Conservation (phyloP, 2,888 invertebrate genomes). For the Chrysolina haemoptera region DNA sequence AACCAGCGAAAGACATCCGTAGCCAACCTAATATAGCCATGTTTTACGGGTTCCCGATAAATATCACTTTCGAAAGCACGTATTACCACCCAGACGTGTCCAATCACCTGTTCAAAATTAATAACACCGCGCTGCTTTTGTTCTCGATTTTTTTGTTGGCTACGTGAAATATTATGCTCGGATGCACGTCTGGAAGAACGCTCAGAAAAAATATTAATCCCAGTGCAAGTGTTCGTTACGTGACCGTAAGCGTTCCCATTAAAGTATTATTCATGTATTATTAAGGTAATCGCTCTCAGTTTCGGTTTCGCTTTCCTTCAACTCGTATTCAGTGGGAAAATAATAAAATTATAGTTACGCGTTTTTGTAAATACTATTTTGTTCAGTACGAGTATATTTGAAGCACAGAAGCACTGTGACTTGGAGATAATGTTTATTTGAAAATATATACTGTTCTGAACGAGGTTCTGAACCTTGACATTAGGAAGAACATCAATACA, state of each 20-base stretch:
- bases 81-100: conserved; percentile 13
- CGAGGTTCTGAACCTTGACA: no score
- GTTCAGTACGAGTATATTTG: no score
- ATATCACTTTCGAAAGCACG: conserved; percentile 22
- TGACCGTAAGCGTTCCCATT: conserved; percentile 17
- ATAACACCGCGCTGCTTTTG: conserved; percentile 19
- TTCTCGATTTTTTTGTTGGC: conserved; percentile 17
- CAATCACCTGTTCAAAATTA: conserved; percentile 19
- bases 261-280: conserved; percentile 10
- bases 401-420: no score
- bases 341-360: not conserved
- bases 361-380: no score
- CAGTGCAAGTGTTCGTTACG: conserved; percentile 16
- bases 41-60: conserved; percentile 10
- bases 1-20: not conserved
- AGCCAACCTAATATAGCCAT: not conserved
- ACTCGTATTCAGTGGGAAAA: conserved; percentile 4
- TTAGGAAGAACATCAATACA: no score
- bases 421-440: no score
- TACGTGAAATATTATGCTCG: conserved; percentile 16
- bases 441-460: no score
- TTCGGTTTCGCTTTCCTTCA: conserved; percentile 12
- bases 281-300: conserved; percentile 12
- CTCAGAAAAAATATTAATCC: not conserved
- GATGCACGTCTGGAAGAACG: conserved; percentile 7